phyloP scores from a whole-genome alignment of 1,140 invertebrate genomes.

The Leptonema lineaticorne region DNA sequence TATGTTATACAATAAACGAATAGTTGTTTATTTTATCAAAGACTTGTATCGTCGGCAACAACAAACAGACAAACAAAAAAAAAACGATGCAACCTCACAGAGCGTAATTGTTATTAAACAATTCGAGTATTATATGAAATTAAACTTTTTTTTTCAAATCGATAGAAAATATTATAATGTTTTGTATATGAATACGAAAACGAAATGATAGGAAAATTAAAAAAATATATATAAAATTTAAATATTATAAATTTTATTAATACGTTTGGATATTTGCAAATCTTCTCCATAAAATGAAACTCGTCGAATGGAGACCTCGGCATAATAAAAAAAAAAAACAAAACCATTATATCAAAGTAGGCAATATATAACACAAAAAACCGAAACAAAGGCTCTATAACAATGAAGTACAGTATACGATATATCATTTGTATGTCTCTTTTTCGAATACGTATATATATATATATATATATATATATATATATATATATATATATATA shows the following conservation, averaged over 20 bases:
- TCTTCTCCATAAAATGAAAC: constrained; percentile 33
- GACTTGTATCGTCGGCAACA: background rate
- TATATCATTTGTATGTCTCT: constrained; percentile 41
- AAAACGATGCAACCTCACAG: background rate
- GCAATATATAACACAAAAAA: constrained; percentile 36
- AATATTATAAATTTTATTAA: too few species aligned
- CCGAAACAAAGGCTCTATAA: constrained; percentile 36
- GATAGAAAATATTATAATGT: too few species aligned
- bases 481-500: too few species aligned
- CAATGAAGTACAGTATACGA: constrained; percentile 33
- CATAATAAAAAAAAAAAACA: too few species aligned
- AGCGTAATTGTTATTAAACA: constrained; percentile 4
- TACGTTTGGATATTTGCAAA: too few species aligned
- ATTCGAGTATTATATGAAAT: constrained; percentile 1
- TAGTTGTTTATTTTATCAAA: background rate
- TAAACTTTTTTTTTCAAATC: too few species aligned
- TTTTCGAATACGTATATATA: too few species aligned
- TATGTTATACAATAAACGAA: constrained; percentile 3
- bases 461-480: too few species aligned
- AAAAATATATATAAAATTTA: background rate
- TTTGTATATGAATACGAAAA: background rate
- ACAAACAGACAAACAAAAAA: constrained; percentile 3
- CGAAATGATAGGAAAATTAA: background rate
- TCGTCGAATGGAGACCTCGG: constrained; percentile 16
- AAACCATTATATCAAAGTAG: constrained; percentile 36